Conservation (phyloP, 1,140 invertebrate species). For the Macrosteles quadrilineatus region DNA sequence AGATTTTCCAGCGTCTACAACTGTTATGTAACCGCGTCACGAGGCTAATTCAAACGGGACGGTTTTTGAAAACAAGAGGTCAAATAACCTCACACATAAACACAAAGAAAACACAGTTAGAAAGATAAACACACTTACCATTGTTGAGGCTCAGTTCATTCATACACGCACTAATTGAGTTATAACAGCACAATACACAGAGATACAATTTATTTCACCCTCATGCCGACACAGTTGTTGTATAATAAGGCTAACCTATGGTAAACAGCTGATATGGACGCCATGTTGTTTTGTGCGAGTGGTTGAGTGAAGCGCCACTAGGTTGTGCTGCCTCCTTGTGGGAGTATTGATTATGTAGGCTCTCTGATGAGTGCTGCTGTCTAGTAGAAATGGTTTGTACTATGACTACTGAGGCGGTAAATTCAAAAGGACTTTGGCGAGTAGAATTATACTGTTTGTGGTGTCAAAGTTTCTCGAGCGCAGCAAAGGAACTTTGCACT, state of each 20-base stretch:
- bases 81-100: not conserved
- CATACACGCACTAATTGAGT: not conserved
- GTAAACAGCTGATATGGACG: slow-evolving; percentile 2
- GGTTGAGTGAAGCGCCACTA: not conserved
- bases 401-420: too few species aligned
- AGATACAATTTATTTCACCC: not conserved
- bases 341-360: not conserved
- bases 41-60: not conserved
- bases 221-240: slow-evolving; percentile 3
- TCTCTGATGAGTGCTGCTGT: not conserved
- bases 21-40: not conserved
- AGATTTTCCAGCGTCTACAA: too few species aligned
- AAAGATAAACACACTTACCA: not conserved
- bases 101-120: not conserved
- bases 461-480: too few species aligned
- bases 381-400: not conserved
- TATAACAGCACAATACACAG: not conserved
- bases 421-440: too few species aligned
- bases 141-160: not conserved
- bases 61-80: not conserved
- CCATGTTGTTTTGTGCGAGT: not conserved
- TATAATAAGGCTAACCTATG: slow-evolving; percentile 14
- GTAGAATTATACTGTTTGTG: too few species aligned
- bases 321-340: not conserved
- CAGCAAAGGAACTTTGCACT: too few species aligned